Evolutionary conservation across 1,140 invertebrate genomes (phyloP).

Genomic region (Tetramorium parvispinum): DNA sequence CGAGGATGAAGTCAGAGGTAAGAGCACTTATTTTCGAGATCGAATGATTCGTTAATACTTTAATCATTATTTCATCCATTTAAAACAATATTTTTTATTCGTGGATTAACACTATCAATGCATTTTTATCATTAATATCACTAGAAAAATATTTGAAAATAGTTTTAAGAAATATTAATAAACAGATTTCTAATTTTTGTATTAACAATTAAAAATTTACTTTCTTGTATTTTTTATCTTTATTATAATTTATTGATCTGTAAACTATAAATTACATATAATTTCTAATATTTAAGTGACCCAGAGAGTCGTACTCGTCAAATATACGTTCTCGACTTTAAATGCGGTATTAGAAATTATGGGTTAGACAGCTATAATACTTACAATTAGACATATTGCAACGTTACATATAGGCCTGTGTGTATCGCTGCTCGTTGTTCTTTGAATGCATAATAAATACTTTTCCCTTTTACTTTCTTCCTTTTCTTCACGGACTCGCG

Average conservation of each 20-base stretch:
- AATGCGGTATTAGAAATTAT: slow-evolving; percentile 15
- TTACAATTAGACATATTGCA: not conserved
- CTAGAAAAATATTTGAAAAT: too few species aligned
- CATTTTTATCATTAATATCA: too few species aligned
- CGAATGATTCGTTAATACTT: not conserved
- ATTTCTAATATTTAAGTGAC: slow-evolving; percentile 14
- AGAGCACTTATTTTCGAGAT: not conserved
- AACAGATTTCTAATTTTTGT: too few species aligned
- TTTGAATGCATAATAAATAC: not conserved
- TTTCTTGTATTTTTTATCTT: not conserved
- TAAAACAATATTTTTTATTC: not conserved
- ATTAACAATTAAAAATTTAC: too few species aligned
- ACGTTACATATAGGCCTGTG: not conserved
- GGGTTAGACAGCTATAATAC: not conserved
- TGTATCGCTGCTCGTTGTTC: not conserved
- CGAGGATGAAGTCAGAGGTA: slow-evolving; percentile 84
- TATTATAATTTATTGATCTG: not conserved
- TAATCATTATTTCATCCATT: not conserved
- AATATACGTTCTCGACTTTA: not conserved
- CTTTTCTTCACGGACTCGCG: not conserved
- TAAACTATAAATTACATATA: not conserved
- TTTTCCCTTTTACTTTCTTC: slow-evolving; percentile 32
- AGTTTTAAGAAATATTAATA: too few species aligned
- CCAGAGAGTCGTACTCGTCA: not conserved
- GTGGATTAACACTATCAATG: not conserved